Percentiles rank a stretch among this genome's conserved stretches.
phyloP scores from a whole-genome alignment of 92 coral and sea anemone genomes.

The Porites divaricata region DNA sequence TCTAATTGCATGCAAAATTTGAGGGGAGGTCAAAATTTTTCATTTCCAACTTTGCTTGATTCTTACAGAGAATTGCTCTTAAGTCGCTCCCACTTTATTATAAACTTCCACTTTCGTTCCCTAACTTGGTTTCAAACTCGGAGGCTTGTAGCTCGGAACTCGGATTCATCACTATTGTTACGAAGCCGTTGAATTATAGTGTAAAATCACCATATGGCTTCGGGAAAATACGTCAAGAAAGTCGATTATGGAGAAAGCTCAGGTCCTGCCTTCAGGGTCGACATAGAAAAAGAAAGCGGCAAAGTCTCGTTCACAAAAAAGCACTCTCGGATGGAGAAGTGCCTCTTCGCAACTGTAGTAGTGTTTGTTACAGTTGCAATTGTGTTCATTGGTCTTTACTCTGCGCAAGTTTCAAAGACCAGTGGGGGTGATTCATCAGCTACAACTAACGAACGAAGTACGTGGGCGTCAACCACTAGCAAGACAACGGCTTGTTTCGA shows the following conservation, averaged over 20 bases:
- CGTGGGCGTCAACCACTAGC: neutral
- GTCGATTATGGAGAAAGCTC: slow-evolving; percentile 33
- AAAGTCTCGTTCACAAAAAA: neutral
- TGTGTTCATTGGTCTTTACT: slow-evolving; percentile 55
- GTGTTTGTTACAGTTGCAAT: slow-evolving; percentile 25
- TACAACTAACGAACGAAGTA: neutral
- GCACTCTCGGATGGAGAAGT: slow-evolving; percentile 45
- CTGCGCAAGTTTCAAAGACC: slow-evolving; percentile 11
- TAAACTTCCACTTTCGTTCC: too few relatives aligned
- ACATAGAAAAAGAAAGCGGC: slow-evolving; percentile 6
- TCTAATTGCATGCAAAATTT: too few relatives aligned
- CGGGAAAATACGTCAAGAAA: slow-evolving; percentile 43
- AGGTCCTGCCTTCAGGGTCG: neutral
- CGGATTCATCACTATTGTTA: too few relatives aligned
- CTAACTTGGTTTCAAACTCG: too few relatives aligned
- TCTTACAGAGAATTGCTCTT: too few relatives aligned
- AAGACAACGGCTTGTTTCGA: neutral
- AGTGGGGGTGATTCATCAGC: neutral
- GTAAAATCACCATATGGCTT: neutral
- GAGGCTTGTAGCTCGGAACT: too few relatives aligned
- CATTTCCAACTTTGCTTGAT: too few relatives aligned
- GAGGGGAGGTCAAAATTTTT: too few relatives aligned
- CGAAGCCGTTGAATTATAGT: too few relatives aligned
- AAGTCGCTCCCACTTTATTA: too few relatives aligned
- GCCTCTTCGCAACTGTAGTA: slow-evolving; percentile 18